A percentile compares a stretch with the other conserved stretches of the same genome.
These are phyloP conservation scores for Brachymystax lenok DNA, from an alignment of 2,797 vertebrate species.

Conservation along the genomic window DNA sequence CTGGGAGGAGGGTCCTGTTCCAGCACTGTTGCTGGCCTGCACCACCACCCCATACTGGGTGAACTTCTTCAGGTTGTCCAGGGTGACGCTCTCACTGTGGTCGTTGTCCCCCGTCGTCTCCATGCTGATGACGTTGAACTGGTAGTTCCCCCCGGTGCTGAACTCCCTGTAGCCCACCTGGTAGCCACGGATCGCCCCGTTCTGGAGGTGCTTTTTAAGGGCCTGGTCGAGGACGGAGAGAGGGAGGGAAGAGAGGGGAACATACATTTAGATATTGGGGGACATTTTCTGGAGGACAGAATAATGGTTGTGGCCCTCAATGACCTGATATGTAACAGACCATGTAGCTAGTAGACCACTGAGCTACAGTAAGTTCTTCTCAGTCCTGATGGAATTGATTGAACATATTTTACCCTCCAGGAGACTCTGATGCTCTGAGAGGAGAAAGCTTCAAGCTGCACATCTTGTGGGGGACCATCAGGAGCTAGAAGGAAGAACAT, in stretches of 20 bases:
- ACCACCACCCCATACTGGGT: slow-evolving; percentile 97
- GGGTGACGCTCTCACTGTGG: slow-evolving; percentile 89
- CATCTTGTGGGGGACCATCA: slow-evolving; percentile 95
- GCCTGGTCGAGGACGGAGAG: slow-evolving; percentile 66
- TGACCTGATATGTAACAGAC: not conserved
- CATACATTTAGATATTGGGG: not conserved
- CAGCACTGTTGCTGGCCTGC: slow-evolving; percentile 94
- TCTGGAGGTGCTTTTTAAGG: slow-evolving; percentile 93
- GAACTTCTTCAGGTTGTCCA: slow-evolving; percentile 97
- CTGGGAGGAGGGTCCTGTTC: slow-evolving; percentile 94
- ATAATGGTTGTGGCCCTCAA: too few relatives aligned
- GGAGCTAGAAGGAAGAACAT: slow-evolving; percentile 79
- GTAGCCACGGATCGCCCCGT: slow-evolving; percentile 94
- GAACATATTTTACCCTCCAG: slow-evolving; percentile 86
- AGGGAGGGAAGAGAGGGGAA: not conserved
- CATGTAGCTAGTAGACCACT: not conserved
- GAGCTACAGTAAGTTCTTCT: too few relatives aligned
- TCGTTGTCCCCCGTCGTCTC: slow-evolving; percentile 96
- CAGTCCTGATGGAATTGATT: too few relatives aligned
- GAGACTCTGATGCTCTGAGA: slow-evolving; percentile 96
- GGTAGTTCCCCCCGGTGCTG: slow-evolving; percentile 93
- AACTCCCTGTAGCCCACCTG: slow-evolving; percentile 96
- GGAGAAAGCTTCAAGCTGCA: slow-evolving; percentile 92
- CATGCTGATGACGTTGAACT: slow-evolving; percentile 95
- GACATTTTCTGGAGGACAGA: not conserved